These are phyloP conservation scores for Gasterosteus nipponicus DNA, from an alignment of 2,113 vertebrate species.

Conservation along the genomic window DNA sequence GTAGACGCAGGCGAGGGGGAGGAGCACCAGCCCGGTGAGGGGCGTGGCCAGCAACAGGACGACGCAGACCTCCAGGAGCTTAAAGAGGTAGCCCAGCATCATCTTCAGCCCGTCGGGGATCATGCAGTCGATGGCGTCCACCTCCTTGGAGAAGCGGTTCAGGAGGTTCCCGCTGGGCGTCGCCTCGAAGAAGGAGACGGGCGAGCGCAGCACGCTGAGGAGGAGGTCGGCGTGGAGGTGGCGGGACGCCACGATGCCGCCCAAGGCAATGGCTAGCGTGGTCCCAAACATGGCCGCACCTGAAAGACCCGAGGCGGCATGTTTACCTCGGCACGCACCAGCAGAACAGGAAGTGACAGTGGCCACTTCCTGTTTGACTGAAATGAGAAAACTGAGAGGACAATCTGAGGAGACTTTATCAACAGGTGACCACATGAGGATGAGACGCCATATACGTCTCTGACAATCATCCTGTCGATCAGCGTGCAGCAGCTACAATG, in stretches of 20 bases:
- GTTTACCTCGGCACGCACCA: too few species aligned
- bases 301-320: conserved; percentile 42
- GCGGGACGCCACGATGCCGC: conserved; percentile 78
- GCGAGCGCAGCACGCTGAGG: conserved; percentile 77
- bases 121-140: conserved; percentile 86
- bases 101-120: conserved; percentile 88
- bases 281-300: conserved; percentile 84
- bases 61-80: conserved; percentile 85
- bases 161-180: conserved; percentile 85
- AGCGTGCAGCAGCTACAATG: too few species aligned
- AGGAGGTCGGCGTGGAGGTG: conserved; percentile 85
- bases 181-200: conserved; percentile 86
- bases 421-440: too few species aligned
- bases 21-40: conserved; percentile 75
- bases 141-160: conserved; percentile 88
- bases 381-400: too few species aligned
- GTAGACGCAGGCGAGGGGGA: conserved; percentile 84
- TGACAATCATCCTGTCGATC: too few species aligned
- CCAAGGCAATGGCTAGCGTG: conserved; percentile 82
- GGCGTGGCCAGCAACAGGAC: conserved; percentile 86
- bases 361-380: too few species aligned
- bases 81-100: conserved; percentile 84
- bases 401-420: too few species aligned
- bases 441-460: too few species aligned
- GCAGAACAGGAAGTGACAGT: too few species aligned